These are phyloP conservation scores for Ichneumon xanthorius DNA, from an alignment of 2,888 invertebrate species.

Conservation along the genomic window DNA sequence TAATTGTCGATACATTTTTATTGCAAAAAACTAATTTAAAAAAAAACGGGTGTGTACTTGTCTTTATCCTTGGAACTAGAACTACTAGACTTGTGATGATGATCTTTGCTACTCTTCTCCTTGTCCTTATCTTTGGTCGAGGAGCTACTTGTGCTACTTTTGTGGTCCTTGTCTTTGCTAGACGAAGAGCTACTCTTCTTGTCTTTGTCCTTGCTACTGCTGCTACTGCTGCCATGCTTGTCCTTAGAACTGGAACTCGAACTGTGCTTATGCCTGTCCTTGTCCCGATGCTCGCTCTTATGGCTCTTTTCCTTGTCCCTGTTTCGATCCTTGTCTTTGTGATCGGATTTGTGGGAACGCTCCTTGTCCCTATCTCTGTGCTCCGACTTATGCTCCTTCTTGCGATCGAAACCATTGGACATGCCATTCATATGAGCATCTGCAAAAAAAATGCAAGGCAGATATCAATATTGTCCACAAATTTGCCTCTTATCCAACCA, in stretches of 20 bases:
- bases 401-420: conserved; percentile 90
- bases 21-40: conserved; percentile 24
- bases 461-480: neutral
- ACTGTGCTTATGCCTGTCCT: conserved; percentile 83
- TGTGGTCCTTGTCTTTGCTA: conserved; percentile 84
- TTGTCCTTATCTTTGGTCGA: conserved; percentile 84
- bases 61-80: conserved; percentile 84
- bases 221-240: conserved; percentile 84
- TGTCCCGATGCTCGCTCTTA: conserved; percentile 87
- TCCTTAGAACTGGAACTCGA: conserved; percentile 82
- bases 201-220: conserved; percentile 82
- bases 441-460: conserved; percentile 53
- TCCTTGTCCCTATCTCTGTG: conserved; percentile 86
- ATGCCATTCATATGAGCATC: conserved; percentile 91
- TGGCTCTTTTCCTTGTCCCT: conserved; percentile 87
- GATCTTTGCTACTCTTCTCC: conserved; percentile 85
- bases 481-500: neutral
- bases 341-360: conserved; percentile 83
- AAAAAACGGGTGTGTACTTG: conserved; percentile 73
- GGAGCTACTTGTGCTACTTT: conserved; percentile 79
- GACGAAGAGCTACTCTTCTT: conserved; percentile 86
- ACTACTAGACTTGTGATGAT: conserved; percentile 82
- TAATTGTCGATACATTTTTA: neutral
- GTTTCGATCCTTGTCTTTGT: conserved; percentile 85
- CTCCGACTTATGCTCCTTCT: conserved; percentile 87